Evolutionary conservation across 1,140 invertebrate species (phyloP).

Genomic region (Lepidurus couesii): DNA sequence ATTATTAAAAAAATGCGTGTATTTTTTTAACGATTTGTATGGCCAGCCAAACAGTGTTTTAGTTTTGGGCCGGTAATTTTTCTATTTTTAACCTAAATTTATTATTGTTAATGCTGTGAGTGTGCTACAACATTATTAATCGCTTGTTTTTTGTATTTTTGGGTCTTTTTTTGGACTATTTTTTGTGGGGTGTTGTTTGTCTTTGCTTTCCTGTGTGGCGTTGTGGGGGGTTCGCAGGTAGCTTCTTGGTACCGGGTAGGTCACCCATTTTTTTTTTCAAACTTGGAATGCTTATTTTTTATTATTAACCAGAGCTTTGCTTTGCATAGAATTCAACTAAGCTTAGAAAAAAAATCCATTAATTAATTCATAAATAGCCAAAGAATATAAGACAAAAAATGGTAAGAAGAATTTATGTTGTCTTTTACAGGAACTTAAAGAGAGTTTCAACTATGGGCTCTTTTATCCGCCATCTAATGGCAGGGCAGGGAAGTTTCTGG

Average conservation of each 20-base stretch:
- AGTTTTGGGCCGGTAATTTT: background rate
- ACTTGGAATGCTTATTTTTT: background rate
- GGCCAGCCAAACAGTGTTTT: background rate
- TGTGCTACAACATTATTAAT: background rate
- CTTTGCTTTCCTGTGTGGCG: slow-evolving; percentile 21
- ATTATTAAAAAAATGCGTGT: background rate
- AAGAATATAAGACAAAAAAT: background rate
- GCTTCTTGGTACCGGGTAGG: slow-evolving; percentile 75
- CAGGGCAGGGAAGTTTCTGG: slow-evolving; percentile 96
- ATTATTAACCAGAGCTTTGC: background rate
- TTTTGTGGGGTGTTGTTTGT: slow-evolving; percentile 5
- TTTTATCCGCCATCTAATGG: slow-evolving; percentile 94
- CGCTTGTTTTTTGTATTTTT: background rate
- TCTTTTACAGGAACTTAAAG: slow-evolving; percentile 83
- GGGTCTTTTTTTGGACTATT: slow-evolving; percentile 14
- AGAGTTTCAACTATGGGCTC: slow-evolving; percentile 98
- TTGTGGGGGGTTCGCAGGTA: slow-evolving; percentile 52
- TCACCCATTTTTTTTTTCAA: slow-evolving; percentile 48
- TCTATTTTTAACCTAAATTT: background rate
- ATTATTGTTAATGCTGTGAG: background rate
- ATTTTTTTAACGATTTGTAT: background rate
- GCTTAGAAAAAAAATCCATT: background rate
- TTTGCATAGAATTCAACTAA: background rate
- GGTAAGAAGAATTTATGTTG: slow-evolving; percentile 36
- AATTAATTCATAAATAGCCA: background rate